These are phyloP conservation scores for Eunapius fragilis DNA, from an alignment of 37 sponge, comb jelly and placozoan species.

Conservation along the genomic window DNA sequence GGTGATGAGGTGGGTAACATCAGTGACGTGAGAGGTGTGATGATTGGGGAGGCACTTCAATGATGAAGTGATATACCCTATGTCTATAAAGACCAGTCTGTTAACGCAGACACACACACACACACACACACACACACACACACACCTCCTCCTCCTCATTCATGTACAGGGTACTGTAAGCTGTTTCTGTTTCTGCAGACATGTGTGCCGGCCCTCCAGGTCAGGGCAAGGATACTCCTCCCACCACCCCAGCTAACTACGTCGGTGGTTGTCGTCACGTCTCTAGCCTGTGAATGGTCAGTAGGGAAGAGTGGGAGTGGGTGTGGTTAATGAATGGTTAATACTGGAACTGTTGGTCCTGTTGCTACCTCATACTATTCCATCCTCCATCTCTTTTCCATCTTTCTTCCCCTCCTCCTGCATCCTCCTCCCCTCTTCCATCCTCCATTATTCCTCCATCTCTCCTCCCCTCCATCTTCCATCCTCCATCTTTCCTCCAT, in stretches of 20 bases:
- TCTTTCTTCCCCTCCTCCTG: neutral
- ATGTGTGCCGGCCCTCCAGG: neutral
- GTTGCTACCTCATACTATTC: too few species aligned
- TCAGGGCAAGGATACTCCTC: neutral
- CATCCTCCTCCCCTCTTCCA: neutral
- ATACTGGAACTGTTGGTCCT: neutral
- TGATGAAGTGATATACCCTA: too few species aligned
- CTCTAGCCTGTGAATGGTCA: too few species aligned
- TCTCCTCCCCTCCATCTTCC: neutral
- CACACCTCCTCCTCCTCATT: slow-evolving; percentile 25
- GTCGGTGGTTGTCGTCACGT: neutral
- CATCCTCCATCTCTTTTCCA: neutral
- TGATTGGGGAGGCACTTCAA: too few species aligned
- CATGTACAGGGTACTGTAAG: too few species aligned
- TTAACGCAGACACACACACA: too few species aligned
- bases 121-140: neutral
- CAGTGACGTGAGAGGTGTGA: too few species aligned
- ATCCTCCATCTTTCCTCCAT: neutral
- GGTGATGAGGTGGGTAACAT: too few species aligned
- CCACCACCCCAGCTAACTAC: neutral
- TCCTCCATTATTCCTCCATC: neutral
- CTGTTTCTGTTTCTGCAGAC: too few species aligned
- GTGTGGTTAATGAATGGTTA: neutral
- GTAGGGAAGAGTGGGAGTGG: too few species aligned
- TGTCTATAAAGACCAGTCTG: too few species aligned